A percentile compares a stretch with the other conserved stretches of the same genome.
phyloP scores from a whole-genome alignment of 2,888 invertebrate genomes.

The Spodoptera picta region DNA sequence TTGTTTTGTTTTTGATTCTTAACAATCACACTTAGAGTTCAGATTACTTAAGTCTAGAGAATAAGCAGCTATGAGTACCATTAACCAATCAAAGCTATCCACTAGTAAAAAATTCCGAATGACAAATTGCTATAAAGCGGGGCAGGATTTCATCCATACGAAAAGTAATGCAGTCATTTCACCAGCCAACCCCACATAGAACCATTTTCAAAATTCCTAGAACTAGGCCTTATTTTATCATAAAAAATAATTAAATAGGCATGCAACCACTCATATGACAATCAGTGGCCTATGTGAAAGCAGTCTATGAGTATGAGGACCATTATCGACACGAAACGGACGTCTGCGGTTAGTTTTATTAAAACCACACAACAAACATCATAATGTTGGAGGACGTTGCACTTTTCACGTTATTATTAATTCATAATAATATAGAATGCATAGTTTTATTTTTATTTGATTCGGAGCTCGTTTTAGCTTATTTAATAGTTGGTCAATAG shows the following conservation, averaged over 20 bases:
- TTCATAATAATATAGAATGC: constrained; percentile 9
- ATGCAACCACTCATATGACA: constrained; percentile 33
- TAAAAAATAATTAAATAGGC: constrained; percentile 17
- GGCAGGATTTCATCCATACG: too few relatives aligned
- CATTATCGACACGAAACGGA: constrained; percentile 55
- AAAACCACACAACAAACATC: constrained; percentile 45
- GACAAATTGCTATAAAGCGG: too few relatives aligned
- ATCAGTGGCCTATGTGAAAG: constrained; percentile 39
- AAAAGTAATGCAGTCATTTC: too few relatives aligned
- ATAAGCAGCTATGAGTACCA: too few relatives aligned
- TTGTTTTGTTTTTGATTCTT: too few relatives aligned
- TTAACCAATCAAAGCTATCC: too few relatives aligned
- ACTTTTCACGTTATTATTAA: constrained; percentile 36
- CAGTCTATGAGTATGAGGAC: constrained; percentile 38
- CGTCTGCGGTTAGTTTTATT: constrained; percentile 50
- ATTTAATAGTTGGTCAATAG: constrained; percentile 6
- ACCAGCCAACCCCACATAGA: too few relatives aligned
- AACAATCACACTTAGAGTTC: too few relatives aligned
- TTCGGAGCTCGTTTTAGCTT: constrained; percentile 4
- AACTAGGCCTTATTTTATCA: neutral
- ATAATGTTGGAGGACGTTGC: constrained; percentile 44
- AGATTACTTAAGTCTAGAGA: too few relatives aligned
- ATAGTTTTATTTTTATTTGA: constrained; percentile 1
- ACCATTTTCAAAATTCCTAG: too few relatives aligned
- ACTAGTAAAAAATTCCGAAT: too few relatives aligned